Conservation (phyloP, 1,140 invertebrate species). For the Globodera ellingtonae region DNA sequence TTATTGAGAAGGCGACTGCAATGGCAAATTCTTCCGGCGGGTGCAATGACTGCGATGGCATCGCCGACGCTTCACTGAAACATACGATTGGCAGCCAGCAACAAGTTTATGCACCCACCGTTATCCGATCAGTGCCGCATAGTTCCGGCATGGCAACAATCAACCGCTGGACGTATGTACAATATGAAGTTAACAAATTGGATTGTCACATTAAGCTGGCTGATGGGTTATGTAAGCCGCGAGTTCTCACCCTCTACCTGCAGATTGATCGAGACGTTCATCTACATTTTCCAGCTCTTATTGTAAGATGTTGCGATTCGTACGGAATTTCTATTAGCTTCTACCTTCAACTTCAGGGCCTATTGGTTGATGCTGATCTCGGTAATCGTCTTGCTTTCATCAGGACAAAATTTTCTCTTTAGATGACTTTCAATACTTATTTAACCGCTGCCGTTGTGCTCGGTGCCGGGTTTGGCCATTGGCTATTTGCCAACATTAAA, state of each 20-base stretch:
- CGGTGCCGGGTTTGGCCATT: conserved; percentile 86
- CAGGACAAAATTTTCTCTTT: conserved; percentile 62
- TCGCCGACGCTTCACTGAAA: not conserved
- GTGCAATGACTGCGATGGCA: conserved; percentile 10
- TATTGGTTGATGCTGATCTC: conserved; percentile 30
- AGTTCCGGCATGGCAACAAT: conserved; percentile 10
- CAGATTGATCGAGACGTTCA: conserved; percentile 67
- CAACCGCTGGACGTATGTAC: conserved; percentile 26
- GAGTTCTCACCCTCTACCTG: conserved; percentile 25
- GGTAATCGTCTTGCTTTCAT: not conserved
- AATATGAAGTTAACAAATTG: not conserved
- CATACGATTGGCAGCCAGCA: conserved; percentile 8
- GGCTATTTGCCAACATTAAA: conserved; percentile 76
- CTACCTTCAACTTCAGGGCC: conserved; percentile 17
- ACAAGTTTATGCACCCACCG: conserved; percentile 34
- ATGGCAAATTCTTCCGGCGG: not conserved
- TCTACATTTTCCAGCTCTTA: conserved; percentile 83
- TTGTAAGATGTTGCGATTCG: conserved; percentile 77
- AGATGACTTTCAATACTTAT: conserved; percentile 97
- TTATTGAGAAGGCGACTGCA: conserved; percentile 17
- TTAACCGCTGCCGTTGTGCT: conserved; percentile 83
- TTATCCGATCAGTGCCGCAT: conserved; percentile 11
- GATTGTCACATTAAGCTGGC: conserved; percentile 16
- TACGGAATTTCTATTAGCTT: not conserved
- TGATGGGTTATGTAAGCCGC: conserved; percentile 26